Percentiles rank a stretch among this genome's conserved stretches.
These are phyloP conservation scores for Stictonetta naevosa DNA, from an alignment of 2,113 vertebrate genomes.

Conservation along the genomic window DNA sequence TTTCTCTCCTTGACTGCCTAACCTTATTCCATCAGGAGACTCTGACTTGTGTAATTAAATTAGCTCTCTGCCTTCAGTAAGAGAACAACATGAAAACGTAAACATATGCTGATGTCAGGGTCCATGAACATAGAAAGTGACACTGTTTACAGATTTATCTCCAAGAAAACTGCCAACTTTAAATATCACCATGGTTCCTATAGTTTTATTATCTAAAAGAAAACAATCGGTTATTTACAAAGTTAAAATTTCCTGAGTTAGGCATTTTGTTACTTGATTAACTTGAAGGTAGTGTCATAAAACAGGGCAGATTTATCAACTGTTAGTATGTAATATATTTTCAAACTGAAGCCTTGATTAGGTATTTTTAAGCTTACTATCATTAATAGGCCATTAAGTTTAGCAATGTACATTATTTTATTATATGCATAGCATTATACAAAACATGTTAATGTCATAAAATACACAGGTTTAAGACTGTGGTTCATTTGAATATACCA, in stretches of 20 bases:
- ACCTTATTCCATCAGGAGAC: slow-evolving; percentile 19
- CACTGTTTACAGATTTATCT: neutral
- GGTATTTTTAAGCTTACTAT: neutral
- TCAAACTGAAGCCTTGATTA: neutral
- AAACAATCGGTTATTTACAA: neutral
- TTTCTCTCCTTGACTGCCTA: slow-evolving; percentile 60
- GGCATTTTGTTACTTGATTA: accelerated
- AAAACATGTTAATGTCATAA: neutral
- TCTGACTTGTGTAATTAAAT: slow-evolving; percentile 39
- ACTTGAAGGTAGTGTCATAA: neutral
- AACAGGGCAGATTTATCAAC: neutral
- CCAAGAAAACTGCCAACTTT: neutral
- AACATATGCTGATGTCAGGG: neutral
- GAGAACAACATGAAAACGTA: neutral
- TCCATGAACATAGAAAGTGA: neutral
- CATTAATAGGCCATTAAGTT: neutral
- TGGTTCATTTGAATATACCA: neutral
- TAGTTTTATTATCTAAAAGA: neutral
- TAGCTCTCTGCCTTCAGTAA: slow-evolving; percentile 22
- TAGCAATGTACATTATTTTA: neutral
- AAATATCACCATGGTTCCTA: neutral
- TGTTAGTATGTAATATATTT: neutral
- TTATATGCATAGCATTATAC: neutral
- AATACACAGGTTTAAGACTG: neutral
- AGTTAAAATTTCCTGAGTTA: neutral